phyloP scores from a whole-genome alignment of 1,140 invertebrate species.

The Drosophila mauritiana region DNA sequence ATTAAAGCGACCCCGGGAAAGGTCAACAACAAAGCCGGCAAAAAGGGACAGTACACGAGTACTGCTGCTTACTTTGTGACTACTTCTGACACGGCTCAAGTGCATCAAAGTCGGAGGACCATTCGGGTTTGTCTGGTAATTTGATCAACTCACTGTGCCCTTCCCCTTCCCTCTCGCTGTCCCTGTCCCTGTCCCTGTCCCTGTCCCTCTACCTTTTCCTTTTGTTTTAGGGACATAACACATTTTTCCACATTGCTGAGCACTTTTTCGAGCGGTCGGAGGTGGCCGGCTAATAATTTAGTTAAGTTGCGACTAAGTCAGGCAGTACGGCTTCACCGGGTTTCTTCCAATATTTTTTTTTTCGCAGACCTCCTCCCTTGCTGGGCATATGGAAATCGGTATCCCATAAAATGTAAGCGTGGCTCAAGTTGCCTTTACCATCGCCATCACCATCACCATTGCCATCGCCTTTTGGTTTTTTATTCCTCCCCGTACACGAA shows the following conservation, averaged over 20 bases:
- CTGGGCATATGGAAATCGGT: conserved; percentile 63
- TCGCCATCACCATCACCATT: conserved; percentile 6
- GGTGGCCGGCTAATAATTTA: conserved; percentile 51
- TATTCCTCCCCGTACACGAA: conserved; percentile 43
- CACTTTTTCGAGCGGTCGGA: conserved; percentile 15
- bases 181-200: background rate
- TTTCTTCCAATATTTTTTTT: background rate
- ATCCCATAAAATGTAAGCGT: conserved; percentile 75
- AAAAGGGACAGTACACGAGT: conserved; percentile 20
- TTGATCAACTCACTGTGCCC: conserved; percentile 18
- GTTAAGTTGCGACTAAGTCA: conserved; percentile 10
- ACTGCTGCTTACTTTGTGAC: conserved; percentile 27
- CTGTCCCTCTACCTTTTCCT: background rate
- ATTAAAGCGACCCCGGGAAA: conserved; percentile 50
- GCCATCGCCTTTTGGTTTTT: background rate
- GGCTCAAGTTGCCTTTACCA: conserved; percentile 57
- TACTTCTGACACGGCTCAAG: conserved; percentile 51
- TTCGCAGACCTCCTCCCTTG: background rate
- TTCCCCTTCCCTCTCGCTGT: background rate
- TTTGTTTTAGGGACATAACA: conserved; percentile 27
- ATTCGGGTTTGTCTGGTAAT: conserved; percentile 27
- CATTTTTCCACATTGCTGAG: conserved; percentile 58
- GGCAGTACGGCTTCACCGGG: conserved; percentile 43
- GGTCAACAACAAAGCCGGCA: conserved; percentile 26
- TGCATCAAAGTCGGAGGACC: conserved; percentile 37